phyloP scores from a whole-genome alignment of 1,140 invertebrate genomes.

The Nebria ingens region DNA sequence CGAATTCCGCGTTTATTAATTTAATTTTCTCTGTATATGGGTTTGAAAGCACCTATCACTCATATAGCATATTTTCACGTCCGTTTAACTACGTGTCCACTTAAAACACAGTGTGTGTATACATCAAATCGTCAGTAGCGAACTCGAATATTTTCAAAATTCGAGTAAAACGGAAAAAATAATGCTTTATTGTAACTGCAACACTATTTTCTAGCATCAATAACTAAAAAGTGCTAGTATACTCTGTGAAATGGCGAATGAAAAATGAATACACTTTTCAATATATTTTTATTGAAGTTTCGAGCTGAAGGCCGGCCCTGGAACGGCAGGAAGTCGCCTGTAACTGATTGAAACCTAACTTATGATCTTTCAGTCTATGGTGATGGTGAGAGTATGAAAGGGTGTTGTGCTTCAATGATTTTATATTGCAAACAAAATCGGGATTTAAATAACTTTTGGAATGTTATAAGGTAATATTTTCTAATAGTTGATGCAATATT shows the following conservation, averaged over 20 bases:
- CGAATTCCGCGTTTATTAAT: too few relatives aligned
- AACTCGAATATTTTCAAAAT: too few relatives aligned
- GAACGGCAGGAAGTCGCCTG: background rate
- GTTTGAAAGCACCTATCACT: constrained; percentile 2
- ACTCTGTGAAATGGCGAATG: too few relatives aligned
- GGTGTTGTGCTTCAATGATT: background rate
- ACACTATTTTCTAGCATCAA: too few relatives aligned
- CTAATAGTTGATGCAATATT: too few relatives aligned
- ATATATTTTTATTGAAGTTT: too few relatives aligned
- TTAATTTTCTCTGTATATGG: too few relatives aligned
- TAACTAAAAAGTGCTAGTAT: too few relatives aligned
- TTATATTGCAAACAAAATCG: background rate
- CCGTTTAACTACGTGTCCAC: background rate
- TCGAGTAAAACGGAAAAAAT: too few relatives aligned
- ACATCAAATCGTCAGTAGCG: too few relatives aligned
- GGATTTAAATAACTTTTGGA: background rate
- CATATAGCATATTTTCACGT: constrained; percentile 3
- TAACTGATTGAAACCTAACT: background rate
- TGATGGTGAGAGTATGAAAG: background rate
- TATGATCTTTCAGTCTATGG: background rate
- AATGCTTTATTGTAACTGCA: too few relatives aligned
- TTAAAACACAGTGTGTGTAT: background rate
- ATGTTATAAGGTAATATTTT: background rate
- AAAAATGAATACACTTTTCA: too few relatives aligned
- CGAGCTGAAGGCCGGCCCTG: background rate